Percentiles rank a stretch among this genome's conserved stretches.
Conservation (phyloP, 2,888 invertebrate species). For the Caenorhabditis sp. region DNA sequence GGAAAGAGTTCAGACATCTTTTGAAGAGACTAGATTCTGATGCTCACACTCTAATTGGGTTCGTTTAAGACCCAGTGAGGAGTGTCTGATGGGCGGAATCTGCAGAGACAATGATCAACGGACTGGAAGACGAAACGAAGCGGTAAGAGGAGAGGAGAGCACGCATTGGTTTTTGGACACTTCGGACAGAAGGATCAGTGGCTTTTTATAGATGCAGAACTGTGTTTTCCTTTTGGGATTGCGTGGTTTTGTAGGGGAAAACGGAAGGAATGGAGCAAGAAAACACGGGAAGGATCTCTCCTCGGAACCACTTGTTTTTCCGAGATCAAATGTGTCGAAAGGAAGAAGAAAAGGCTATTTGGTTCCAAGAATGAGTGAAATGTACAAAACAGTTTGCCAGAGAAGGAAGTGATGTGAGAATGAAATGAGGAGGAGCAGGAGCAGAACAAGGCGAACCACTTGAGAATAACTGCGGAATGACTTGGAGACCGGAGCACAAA, state of each 20-base stretch:
- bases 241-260: slow-evolving; percentile 6
- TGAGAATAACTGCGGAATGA: neutral
- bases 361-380: neutral
- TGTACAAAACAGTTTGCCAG: neutral
- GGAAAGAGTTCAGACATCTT: slow-evolving; percentile 7
- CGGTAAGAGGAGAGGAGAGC: too few relatives aligned
- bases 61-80: neutral
- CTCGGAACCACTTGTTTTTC: neutral
- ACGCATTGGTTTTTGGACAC: slow-evolving; percentile 7
- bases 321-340: neutral
- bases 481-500: neutral
- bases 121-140: slow-evolving; percentile 5
- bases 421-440: neutral
- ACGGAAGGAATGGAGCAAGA: neutral
- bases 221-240: slow-evolving; percentile 8
- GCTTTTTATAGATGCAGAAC: slow-evolving; percentile 21
- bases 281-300: slow-evolving; percentile 1
- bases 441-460: neutral
- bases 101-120: slow-evolving; percentile 3
- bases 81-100: neutral
- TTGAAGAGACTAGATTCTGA: slow-evolving; percentile 1
- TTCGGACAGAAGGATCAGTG: neutral
- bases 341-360: neutral
- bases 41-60: slow-evolving; percentile 9
- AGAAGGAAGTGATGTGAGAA: neutral